Evolutionary conservation across 2,113 vertebrate species (phyloP), one percentile per base, ranked within the genome.

Genomic region (Ctenomys sociabilis): DNA sequence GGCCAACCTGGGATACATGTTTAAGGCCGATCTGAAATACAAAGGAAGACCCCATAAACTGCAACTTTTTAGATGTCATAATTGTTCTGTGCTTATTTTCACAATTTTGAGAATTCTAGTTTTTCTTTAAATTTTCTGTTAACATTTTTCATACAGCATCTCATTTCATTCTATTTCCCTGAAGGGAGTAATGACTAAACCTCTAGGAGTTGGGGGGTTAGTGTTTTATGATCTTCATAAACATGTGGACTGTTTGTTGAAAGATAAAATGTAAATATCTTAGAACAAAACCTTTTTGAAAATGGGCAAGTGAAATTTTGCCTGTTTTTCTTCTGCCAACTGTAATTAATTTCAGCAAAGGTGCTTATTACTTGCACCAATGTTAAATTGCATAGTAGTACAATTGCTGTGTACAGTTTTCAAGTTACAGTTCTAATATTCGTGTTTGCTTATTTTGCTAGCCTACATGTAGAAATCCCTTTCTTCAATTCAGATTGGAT

Each of bases 61-160:
- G 32, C 63, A 52, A 22, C 22, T 70, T 94, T 88, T 89, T 52
- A 84, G 49, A 17, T 87, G 75, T 1, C 19, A 37, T 68, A 52
- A 26, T 80, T 91, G 32, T 90, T 35, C 40, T 95, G 70, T 94
- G 82, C 66, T 83, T 92, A n/a, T 92, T 89, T 93, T 96, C 35
- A 95, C 43, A 82, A 11, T 85, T 90, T 78, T 86, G 30, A 95
- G 24, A 84, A 13, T 72, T 96, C 49, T 40, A 12, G 19, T 81
- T 88, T 93, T 89, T 95, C 68, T 90, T 86, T 75, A 32, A 85
- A 63, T 95, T 88, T 91, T 88, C 3, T 80, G 40, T 80, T 86
- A 86, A 70, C 7, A 40, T 93, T 95, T 84, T 52, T 93, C 26
- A 84, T 73, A 68, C 49, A 85, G 35, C 35, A 35, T 88, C 40